These are phyloP conservation scores for Drosophila orosa DNA, from an alignment of 1,140 invertebrate species.

Conservation along the genomic window DNA sequence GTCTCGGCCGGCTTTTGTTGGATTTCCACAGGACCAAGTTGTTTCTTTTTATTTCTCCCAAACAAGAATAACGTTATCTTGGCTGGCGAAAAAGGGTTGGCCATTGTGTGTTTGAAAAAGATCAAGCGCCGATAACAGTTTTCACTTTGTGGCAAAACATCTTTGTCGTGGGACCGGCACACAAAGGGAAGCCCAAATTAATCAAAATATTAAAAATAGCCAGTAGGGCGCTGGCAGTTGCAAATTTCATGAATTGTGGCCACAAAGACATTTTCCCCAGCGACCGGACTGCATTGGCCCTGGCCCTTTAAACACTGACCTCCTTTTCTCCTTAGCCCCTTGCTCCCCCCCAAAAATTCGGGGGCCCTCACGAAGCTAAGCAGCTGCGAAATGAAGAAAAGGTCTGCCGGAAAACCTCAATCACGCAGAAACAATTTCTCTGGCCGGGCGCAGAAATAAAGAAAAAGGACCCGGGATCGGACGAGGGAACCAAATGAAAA, in stretches of 20 bases:
- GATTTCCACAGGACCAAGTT: background rate
- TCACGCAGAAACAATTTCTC: slow-evolving; percentile 76
- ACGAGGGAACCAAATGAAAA: slow-evolving; percentile 46
- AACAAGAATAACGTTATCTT: slow-evolving; percentile 47
- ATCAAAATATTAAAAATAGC: slow-evolving; percentile 66
- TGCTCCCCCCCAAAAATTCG: background rate
- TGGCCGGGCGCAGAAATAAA: slow-evolving; percentile 38
- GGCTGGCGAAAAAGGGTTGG: slow-evolving; percentile 27
- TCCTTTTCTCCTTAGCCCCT: slow-evolving; percentile 2
- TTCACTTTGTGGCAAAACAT: slow-evolving; percentile 48
- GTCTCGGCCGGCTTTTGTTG: slow-evolving; percentile 14
- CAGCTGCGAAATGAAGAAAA: slow-evolving; percentile 53
- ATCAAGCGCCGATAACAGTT: slow-evolving; percentile 47
- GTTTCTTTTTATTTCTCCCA: slow-evolving; percentile 7
- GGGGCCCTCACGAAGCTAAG: slow-evolving; percentile 34
- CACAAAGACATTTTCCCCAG: slow-evolving; percentile 36
- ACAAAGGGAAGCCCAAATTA: slow-evolving; percentile 59
- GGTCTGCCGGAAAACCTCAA: slow-evolving; percentile 75
- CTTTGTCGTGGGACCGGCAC: slow-evolving; percentile 15
- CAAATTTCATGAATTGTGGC: slow-evolving; percentile 53
- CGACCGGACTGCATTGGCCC: slow-evolving; percentile 16
- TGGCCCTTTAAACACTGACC: slow-evolving; percentile 39
- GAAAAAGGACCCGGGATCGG: slow-evolving; percentile 32
- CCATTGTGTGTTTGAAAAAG: slow-evolving; percentile 53
- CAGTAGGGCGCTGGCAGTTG: slow-evolving; percentile 36